Base-by-base conservation (phyloP, 1,140 invertebrate genomes). In the Harpegnathos saltator region DNA sequence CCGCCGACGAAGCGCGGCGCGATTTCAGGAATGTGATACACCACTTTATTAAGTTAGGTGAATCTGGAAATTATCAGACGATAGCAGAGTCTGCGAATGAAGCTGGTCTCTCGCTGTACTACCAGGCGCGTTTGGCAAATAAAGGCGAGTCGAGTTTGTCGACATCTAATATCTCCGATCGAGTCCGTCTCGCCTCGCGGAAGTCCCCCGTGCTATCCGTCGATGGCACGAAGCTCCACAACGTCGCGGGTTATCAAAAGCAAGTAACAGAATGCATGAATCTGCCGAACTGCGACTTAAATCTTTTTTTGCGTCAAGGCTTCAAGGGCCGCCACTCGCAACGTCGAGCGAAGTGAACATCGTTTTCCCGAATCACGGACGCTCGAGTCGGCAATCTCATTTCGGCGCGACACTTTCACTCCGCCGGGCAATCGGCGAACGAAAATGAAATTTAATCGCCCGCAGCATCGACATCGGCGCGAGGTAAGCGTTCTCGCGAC, bases 21-120 rank as follows among this genome's bases (percentile, higher is more conserved):
- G 7, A 75, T 75, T 75, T 26, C 38, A n/a, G 56, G 72, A 63
- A 75, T 75, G 72, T 44, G 58, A 50, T 75, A 63, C 38, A 50
- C 58, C 17, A 14, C 24, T 50, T 38, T 75, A 75, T 75, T 75
- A 75, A 75, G 17, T 63, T 63, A 17, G 14, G 22, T 19, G 12
- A 48, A n/a, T 63, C 56, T 19, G 72, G 38, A 44, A 75, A 62
- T 74, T 62, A 62, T 17, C 5, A 5, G 17, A 61, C 22, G 56
- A 14, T 4, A 29, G 1, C 59, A 29, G 59, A 17, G 4, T 62
- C 22, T 15, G 12, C 19, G 29, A 73, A 22, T 15, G 44, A 62
- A 26, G n/a, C 48, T 61, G 19, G 29, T 71, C n/a, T 33, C 7
- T n/a, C n/a, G 7, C 38, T 9, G 0, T 11, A 44, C 7, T 44